phyloP scores from a whole-genome alignment of 2,797 vertebrate species.

The Helostoma temminkii region DNA sequence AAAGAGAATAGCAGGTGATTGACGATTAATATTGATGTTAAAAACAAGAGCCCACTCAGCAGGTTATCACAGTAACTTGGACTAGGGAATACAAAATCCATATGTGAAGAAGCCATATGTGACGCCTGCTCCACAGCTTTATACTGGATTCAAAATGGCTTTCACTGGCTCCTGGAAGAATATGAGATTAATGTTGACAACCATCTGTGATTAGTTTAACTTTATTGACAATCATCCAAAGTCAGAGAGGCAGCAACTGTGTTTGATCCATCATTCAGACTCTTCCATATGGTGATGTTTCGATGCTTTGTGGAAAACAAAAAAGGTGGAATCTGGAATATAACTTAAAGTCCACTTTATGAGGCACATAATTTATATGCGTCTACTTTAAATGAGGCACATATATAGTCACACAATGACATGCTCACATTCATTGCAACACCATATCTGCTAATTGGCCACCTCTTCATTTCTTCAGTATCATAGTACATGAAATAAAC shows the following conservation, averaged over 20 bases:
- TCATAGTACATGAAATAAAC: slow-evolving; percentile 34
- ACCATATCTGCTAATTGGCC: slow-evolving; percentile 1
- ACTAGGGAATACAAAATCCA: slow-evolving; percentile 45
- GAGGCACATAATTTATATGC: slow-evolving; percentile 10
- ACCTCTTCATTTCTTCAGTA: slow-evolving; percentile 39
- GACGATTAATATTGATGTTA: slow-evolving; percentile 73
- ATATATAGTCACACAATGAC: slow-evolving; percentile 11
- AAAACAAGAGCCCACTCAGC: slow-evolving; percentile 59
- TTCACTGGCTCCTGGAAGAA: slow-evolving; percentile 43
- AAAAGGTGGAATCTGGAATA: slow-evolving; percentile 34
- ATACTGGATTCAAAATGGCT: slow-evolving; percentile 45
- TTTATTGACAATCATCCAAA: slow-evolving; percentile 73
- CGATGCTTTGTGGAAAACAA: slow-evolving; percentile 46
- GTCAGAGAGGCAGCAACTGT: slow-evolving; percentile 54
- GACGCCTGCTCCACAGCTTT: slow-evolving; percentile 41
- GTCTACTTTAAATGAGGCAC: slow-evolving; percentile 12
- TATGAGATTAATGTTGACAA: slow-evolving; percentile 67
- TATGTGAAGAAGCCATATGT: slow-evolving; percentile 34
- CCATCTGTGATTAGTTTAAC: slow-evolving; percentile 72
- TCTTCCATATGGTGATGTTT: slow-evolving; percentile 44
- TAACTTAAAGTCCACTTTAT: slow-evolving; percentile 14
- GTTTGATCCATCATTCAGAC: slow-evolving; percentile 57
- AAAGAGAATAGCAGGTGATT: slow-evolving; percentile 65
- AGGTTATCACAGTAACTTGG: slow-evolving; percentile 54
- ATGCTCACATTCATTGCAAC: slow-evolving; percentile 13